Conservation (phyloP, 37 sponge, comb jelly and placozoan genomes). For the Beroe ovata region DNA sequence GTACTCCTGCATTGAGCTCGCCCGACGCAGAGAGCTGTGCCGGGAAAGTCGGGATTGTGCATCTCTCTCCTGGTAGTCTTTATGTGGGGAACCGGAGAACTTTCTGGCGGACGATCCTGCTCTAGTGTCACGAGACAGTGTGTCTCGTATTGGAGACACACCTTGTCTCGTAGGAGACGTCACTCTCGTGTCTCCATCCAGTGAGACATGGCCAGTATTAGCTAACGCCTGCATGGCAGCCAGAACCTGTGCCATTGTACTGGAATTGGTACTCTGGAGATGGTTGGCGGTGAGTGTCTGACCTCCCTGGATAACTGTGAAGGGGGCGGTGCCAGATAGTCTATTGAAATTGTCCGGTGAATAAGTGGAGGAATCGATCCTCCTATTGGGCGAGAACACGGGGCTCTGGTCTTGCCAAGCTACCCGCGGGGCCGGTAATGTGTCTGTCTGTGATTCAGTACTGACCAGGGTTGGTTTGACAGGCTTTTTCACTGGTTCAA, state of each 20-base stretch:
- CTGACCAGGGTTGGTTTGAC: not conserved
- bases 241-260: constrained; percentile 40
- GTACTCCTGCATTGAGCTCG: constrained; percentile 16
- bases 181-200: not conserved
- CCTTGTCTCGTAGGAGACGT: not conserved
- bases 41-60: not conserved
- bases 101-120: not conserved
- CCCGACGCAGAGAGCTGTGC: constrained; percentile 9
- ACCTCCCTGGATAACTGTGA: constrained; percentile 20
- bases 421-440: not conserved
- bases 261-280: constrained; percentile 3
- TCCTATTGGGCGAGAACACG: not conserved
- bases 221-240: constrained; percentile 62
- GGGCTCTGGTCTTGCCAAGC: constrained; percentile 45
- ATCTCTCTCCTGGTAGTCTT: constrained; percentile 8
- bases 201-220: not conserved
- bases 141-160: not conserved
- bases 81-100: not conserved
- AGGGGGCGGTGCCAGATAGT: constrained; percentile 12
- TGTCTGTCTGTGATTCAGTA: constrained; percentile 25
- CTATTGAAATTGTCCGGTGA: not conserved
- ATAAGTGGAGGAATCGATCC: not conserved
- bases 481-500: not conserved
- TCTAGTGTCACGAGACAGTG: not conserved
- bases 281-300: not conserved